These are phyloP conservation scores for Turdus rufiventris DNA, from an alignment of 2,113 vertebrate genomes.

Conservation along the genomic window DNA sequence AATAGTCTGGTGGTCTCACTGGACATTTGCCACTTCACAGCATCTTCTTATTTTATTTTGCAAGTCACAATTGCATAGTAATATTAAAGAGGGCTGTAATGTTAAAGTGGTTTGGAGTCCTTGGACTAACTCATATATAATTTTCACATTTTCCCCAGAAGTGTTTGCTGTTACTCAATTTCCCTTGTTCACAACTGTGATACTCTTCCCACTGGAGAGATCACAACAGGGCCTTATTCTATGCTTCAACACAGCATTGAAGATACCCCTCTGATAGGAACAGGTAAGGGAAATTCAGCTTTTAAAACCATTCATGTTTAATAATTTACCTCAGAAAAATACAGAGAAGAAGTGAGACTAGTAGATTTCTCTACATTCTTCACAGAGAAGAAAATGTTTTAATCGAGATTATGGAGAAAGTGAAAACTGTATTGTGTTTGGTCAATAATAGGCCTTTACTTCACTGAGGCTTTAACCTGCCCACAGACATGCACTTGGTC, in stretches of 20 bases:
- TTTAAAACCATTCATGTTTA: neutral
- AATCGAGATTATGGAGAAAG: neutral
- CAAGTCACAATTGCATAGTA: neutral
- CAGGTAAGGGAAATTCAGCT: neutral
- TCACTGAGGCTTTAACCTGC: neutral
- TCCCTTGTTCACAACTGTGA: neutral
- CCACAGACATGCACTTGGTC: fast-evolving
- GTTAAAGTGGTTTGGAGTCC: neutral
- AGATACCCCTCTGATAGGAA: neutral
- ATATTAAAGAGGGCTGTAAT: neutral
- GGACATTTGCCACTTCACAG: neutral
- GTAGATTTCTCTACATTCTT: neutral
- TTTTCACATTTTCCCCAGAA: neutral
- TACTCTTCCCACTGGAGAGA: neutral
- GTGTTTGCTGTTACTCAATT: neutral
- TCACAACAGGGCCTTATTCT: neutral
- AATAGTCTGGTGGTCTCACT: neutral
- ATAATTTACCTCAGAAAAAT: neutral
- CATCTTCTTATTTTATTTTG: neutral
- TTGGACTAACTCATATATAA: neutral
- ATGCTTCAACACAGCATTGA: neutral
- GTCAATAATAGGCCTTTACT: neutral
- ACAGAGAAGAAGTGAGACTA: neutral
- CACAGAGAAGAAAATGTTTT: neutral
- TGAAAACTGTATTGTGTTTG: neutral